Conservation (phyloP, 2,113 vertebrate genomes). For the Percopsis transmontana region DNA sequence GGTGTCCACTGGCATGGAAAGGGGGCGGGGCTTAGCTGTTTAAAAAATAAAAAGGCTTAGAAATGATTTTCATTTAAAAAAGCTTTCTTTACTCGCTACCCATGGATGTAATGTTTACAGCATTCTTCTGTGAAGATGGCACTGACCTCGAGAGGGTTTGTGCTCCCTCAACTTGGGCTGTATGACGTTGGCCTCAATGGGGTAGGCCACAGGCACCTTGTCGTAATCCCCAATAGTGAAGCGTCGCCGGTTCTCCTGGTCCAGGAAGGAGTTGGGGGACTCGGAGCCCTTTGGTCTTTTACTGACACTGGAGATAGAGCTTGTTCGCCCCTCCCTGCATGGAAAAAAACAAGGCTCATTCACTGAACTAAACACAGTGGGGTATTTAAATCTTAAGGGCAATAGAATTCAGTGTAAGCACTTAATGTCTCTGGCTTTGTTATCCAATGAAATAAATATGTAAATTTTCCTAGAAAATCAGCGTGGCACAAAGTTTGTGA, state of each 20-base stretch:
- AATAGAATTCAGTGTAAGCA: neutral
- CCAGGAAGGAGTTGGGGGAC: slow-evolving; percentile 93
- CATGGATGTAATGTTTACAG: neutral
- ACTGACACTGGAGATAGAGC: slow-evolving; percentile 75
- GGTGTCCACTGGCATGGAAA: slow-evolving; percentile 93
- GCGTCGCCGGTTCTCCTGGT: slow-evolving; percentile 85
- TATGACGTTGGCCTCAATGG: slow-evolving; percentile 78
- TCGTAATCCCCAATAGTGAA: slow-evolving; percentile 85
- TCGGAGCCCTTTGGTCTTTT: slow-evolving; percentile 86
- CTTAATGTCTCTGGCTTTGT: neutral
- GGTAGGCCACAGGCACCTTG: slow-evolving; percentile 77
- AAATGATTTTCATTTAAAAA: neutral
- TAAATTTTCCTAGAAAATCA: neutral
- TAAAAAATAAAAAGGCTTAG: neutral
- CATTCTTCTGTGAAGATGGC: neutral
- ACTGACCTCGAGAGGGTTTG: slow-evolving; percentile 82
- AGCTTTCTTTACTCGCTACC: neutral
- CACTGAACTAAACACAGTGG: slow-evolving; percentile 7
- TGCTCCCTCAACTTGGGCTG: slow-evolving; percentile 88
- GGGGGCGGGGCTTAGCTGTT: slow-evolving; percentile 88
- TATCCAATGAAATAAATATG: neutral
- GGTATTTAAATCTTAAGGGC: neutral
- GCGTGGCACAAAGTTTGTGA: neutral
- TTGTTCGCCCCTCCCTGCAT: slow-evolving; percentile 81
- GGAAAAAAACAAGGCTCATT: slow-evolving; percentile 23